Evolutionary conservation across 2,888 invertebrate species (phyloP).

Genomic region (Pilophorus perplexus): DNA sequence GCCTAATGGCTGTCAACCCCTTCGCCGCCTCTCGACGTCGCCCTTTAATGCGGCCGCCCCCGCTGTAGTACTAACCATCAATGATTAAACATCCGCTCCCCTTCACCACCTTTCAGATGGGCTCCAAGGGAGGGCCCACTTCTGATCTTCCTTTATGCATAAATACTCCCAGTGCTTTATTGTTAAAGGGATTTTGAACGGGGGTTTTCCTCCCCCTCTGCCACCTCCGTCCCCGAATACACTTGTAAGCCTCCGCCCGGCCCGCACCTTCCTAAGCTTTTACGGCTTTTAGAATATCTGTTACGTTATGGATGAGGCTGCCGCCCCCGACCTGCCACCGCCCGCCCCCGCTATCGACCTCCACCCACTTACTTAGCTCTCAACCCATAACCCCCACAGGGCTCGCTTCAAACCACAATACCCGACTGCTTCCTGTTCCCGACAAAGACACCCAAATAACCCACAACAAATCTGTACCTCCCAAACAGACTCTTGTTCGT

Average conservation of each 20-base stretch:
- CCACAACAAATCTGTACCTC: too few relatives aligned
- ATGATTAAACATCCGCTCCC: constrained; percentile 40
- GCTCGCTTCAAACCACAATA: constrained; percentile 9
- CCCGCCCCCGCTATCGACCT: constrained; percentile 7
- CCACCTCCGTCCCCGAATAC: not conserved
- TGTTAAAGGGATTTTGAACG: constrained; percentile 34
- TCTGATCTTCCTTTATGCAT: constrained; percentile 39
- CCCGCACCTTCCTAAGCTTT: constrained; percentile 21
- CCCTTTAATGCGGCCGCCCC: not conserved
- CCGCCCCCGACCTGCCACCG: not conserved
- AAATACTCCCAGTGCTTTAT: constrained; percentile 34
- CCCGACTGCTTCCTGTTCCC: not conserved
- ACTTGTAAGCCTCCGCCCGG: constrained; percentile 30
- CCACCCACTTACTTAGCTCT: constrained; percentile 14
- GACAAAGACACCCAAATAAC: not conserved
- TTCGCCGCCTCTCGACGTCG: constrained; percentile 16
- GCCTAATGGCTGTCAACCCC: constrained; percentile 41
- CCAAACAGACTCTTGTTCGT: too few relatives aligned
- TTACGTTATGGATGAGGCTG: constrained; percentile 39
- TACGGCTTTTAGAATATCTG: constrained; percentile 41
- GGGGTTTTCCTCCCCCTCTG: not conserved
- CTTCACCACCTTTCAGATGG: constrained; percentile 13
- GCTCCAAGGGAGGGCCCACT: constrained; percentile 18
- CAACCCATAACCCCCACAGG: constrained; percentile 15
- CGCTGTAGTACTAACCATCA: constrained; percentile 32